These are phyloP conservation scores for Scaptomyza tumidula DNA, from an alignment of 2,888 invertebrate genomes.

Conservation along the genomic window DNA sequence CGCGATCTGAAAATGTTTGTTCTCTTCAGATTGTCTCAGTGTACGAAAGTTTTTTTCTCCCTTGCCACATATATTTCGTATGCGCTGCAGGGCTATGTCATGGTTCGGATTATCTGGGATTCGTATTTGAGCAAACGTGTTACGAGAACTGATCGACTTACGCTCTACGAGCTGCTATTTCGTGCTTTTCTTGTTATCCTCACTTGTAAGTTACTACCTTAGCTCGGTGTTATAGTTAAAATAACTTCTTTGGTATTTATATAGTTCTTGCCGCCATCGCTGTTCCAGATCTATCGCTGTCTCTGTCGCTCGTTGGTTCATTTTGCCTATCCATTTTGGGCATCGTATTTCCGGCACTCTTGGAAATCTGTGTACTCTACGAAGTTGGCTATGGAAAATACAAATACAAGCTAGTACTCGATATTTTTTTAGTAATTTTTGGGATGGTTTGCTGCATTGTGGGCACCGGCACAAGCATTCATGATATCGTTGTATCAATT, in stretches of 20 bases:
- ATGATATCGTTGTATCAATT: not conserved
- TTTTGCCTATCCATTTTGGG: constrained; percentile 96
- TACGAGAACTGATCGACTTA: constrained; percentile 86
- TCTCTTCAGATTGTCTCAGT: constrained; percentile 88
- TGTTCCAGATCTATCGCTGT: constrained; percentile 95
- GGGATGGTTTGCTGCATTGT: not conserved
- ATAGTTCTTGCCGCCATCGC: constrained; percentile 89
- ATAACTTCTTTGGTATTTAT: not conserved
- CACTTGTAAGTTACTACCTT: constrained; percentile 86
- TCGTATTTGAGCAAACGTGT: constrained; percentile 87
- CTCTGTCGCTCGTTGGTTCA: constrained; percentile 96
- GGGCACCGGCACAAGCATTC: not conserved
- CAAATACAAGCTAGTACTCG: not conserved
- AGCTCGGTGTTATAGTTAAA: not conserved
- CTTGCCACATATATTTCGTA: constrained; percentile 96
- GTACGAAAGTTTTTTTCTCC: constrained; percentile 92
- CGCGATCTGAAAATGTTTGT: not conserved
- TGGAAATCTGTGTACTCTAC: constrained; percentile 92
- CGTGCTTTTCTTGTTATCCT: constrained; percentile 88
- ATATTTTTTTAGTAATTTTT: not conserved
- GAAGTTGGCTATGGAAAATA: constrained; percentile 87
- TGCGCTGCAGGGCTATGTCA: constrained; percentile 98
- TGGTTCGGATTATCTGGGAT: constrained; percentile 96
- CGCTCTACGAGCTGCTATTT: constrained; percentile 90
- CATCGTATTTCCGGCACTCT: constrained; percentile 95